Evolutionary conservation across 2,113 vertebrate species (phyloP).

Genomic region (Aramus guarauna): DNA sequence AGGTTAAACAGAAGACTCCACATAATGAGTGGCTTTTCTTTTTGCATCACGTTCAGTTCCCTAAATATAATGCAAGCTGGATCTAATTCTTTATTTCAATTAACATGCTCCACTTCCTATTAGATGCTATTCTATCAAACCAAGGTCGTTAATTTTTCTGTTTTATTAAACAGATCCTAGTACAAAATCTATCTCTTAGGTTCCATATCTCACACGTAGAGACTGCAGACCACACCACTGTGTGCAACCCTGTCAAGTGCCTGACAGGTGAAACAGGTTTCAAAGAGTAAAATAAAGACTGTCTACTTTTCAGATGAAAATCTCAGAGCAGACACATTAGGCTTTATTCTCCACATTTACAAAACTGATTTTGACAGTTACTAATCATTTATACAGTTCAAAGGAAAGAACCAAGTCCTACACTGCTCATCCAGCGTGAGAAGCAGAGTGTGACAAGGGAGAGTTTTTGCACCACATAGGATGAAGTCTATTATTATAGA

Average conservation of each 20-base stretch:
- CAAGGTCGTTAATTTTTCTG: neutral
- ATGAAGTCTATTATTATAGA: neutral
- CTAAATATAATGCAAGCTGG: neutral
- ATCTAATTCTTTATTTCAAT: neutral
- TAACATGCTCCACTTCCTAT: neutral
- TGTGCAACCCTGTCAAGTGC: neutral
- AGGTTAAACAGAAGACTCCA: neutral
- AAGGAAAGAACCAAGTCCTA: neutral
- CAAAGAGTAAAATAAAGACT: neutral
- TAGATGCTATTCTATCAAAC: neutral
- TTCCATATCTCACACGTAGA: neutral
- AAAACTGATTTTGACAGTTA: neutral
- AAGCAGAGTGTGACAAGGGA: neutral
- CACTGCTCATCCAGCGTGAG: neutral
- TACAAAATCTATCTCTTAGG: neutral
- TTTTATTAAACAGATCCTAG: neutral
- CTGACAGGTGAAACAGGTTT: neutral
- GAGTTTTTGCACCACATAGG: accelerated
- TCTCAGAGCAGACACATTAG: neutral
- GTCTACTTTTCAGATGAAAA: neutral
- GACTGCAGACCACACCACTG: neutral
- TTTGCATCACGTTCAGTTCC: neutral
- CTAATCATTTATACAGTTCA: neutral
- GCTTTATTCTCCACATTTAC: neutral
- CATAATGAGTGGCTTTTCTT: neutral